Evolutionary conservation across 2,888 invertebrate genomes (phyloP).

Genomic region (Danaus chrysippus): DNA sequence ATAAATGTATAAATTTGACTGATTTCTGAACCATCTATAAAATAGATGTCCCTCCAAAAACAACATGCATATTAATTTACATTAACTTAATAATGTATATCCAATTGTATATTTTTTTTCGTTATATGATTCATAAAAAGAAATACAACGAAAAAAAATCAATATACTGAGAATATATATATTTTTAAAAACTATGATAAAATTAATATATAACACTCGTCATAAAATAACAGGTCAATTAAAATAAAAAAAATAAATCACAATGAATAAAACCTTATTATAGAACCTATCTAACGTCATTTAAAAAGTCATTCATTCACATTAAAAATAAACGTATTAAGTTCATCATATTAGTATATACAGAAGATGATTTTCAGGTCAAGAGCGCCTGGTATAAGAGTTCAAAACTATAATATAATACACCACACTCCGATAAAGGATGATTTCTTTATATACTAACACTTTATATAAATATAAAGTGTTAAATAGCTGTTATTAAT

Average conservation of each 20-base stretch:
- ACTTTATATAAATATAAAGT: neutral
- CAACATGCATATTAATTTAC: too few species aligned
- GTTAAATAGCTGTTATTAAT: neutral
- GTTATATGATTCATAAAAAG: too few species aligned
- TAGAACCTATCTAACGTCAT: neutral
- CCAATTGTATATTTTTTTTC: too few species aligned
- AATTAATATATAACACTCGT: too few species aligned
- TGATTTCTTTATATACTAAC: slow-evolving; percentile 26
- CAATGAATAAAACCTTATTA: neutral
- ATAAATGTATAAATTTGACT: too few species aligned
- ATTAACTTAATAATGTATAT: too few species aligned
- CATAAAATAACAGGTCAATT: too few species aligned
- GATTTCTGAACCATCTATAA: too few species aligned
- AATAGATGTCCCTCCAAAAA: too few species aligned
- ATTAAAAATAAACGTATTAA: slow-evolving; percentile 4
- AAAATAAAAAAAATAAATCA: slow-evolving; percentile 1
- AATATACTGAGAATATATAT: too few species aligned
- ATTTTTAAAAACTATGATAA: too few species aligned
- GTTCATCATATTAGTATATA: neutral
- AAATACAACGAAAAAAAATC: too few species aligned
- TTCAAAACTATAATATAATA: slow-evolving; percentile 16
- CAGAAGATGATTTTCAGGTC: slow-evolving; percentile 1
- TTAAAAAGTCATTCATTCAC: neutral
- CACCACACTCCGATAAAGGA: slow-evolving; percentile 37
- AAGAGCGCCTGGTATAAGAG: neutral